These are phyloP conservation scores for Apostichopus parvimensis DNA, from an alignment of 35 echinoderm and acorn worm genomes.

Conservation along the genomic window DNA sequence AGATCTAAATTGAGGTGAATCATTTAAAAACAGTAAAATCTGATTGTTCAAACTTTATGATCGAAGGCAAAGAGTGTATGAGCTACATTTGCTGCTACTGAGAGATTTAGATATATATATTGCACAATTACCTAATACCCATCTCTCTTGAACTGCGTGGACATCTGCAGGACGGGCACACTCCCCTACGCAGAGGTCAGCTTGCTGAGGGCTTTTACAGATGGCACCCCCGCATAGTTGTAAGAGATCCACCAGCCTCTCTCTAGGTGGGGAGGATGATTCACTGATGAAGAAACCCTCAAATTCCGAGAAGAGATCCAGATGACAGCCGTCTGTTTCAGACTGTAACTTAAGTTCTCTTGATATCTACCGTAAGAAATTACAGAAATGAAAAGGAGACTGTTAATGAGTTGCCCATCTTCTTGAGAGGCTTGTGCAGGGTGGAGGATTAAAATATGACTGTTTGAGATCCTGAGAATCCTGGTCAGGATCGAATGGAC, in stretches of 20 bases:
- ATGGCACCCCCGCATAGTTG: slow-evolving; percentile 20
- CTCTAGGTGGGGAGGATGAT: slow-evolving; percentile 24
- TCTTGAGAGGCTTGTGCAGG: too few relatives aligned
- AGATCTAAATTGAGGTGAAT: too few relatives aligned
- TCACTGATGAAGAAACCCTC: slow-evolving; percentile 37
- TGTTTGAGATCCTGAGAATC: too few relatives aligned
- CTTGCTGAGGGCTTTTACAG: slow-evolving; percentile 22
- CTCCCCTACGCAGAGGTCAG: slow-evolving; percentile 6
- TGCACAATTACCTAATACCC: slow-evolving; percentile 50
- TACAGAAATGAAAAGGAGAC: background rate
- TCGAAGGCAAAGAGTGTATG: too few relatives aligned
- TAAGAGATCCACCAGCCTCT: slow-evolving; percentile 33
- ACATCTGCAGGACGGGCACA: background rate
- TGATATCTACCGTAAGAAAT: slow-evolving; percentile 4
- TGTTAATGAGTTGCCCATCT: too few relatives aligned
- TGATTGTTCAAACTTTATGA: too few relatives aligned
- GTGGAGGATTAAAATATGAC: too few relatives aligned
- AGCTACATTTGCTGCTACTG: too few relatives aligned
- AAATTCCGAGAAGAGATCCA: slow-evolving; percentile 55
- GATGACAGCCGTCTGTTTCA: background rate
- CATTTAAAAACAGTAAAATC: too few relatives aligned
- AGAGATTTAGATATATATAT: too few relatives aligned
- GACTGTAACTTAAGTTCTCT: slow-evolving; percentile 18
- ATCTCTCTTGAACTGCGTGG: slow-evolving; percentile 9
- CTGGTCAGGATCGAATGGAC: too few relatives aligned